Conservation (phyloP, 2,888 invertebrate genomes). For the Pammene aurita region DNA sequence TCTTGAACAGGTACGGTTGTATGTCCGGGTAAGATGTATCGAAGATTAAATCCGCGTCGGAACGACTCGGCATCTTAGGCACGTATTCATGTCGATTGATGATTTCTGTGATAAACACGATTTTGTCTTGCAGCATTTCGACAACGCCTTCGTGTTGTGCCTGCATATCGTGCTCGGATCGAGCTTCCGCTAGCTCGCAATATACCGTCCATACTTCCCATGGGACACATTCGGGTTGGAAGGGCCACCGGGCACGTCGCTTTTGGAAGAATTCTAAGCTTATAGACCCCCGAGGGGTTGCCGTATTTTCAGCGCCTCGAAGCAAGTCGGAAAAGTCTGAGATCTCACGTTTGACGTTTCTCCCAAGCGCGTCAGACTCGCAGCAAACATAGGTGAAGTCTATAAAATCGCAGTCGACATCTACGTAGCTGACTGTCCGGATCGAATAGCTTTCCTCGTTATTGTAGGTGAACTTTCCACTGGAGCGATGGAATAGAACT, state of each 20-base stretch:
- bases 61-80: conserved; percentile 96
- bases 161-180: conserved; percentile 94
- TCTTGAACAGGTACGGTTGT: conserved; percentile 98
- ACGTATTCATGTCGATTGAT: conserved; percentile 98
- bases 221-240: conserved; percentile 95
- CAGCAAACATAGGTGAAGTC: conserved; percentile 99
- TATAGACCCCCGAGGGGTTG: conserved; percentile 90
- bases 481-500: conserved; percentile 93
- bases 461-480: conserved; percentile 97
- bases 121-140: conserved; percentile 94
- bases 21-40: conserved; percentile 96
- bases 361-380: conserved; percentile 90
- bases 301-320: conserved; percentile 86
- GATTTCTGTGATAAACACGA: conserved; percentile 96
- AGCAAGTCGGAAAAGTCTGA: conserved; percentile 90
- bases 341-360: conserved; percentile 88
- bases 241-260: conserved; percentile 94
- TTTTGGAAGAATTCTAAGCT: conserved; percentile 97
- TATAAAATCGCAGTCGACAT: conserved; percentile 98
- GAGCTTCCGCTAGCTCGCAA: conserved; percentile 92
- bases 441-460: conserved; percentile 97
- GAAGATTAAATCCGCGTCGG: conserved; percentile 96
- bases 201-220: conserved; percentile 99
- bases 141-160: conserved; percentile 94
- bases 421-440: conserved; percentile 97